Percentiles rank a stretch among this genome's conserved stretches.
phyloP scores from a whole-genome alignment of 2,888 invertebrate species.

The Dasypogon diadema region DNA sequence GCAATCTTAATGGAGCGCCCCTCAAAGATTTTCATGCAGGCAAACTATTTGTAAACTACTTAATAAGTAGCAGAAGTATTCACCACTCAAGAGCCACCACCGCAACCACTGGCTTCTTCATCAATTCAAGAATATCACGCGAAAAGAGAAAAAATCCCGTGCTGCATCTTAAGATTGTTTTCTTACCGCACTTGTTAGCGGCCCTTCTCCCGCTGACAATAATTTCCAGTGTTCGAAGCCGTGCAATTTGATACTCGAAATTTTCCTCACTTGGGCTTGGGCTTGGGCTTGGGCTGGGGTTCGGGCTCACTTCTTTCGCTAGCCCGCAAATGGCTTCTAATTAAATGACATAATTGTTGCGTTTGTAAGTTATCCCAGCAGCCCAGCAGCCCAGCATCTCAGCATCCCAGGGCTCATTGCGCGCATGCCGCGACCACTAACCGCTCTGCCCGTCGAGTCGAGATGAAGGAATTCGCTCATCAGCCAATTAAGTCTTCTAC shows the following conservation, averaged over 20 bases:
- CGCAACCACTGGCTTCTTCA: not conserved
- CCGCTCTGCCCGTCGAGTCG: not conserved
- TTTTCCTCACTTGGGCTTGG: constrained; percentile 21
- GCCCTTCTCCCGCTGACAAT: not conserved
- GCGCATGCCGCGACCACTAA: constrained; percentile 35
- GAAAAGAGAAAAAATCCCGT: not conserved
- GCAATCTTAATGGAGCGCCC: constrained; percentile 37
- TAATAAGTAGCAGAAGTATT: not conserved
- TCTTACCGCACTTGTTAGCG: not conserved
- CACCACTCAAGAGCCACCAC: not conserved
- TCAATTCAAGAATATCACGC: not conserved
- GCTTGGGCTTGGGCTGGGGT: too few species aligned
- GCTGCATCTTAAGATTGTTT: not conserved
- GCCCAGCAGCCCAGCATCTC: too few species aligned
- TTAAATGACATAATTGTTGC: constrained; percentile 50
- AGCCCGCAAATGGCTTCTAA: constrained; percentile 44
- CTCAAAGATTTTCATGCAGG: not conserved
- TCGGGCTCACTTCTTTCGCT: too few species aligned
- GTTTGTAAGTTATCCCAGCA: constrained; percentile 41
- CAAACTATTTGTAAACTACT: not conserved
- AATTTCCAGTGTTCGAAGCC: not conserved
- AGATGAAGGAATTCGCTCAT: constrained; percentile 47
- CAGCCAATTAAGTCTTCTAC: constrained; percentile 46
- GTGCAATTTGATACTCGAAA: constrained; percentile 42
- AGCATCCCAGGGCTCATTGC: constrained; percentile 5